Conservation (phyloP, 1,140 invertebrate genomes). For the Drosophila rhopaloa region DNA sequence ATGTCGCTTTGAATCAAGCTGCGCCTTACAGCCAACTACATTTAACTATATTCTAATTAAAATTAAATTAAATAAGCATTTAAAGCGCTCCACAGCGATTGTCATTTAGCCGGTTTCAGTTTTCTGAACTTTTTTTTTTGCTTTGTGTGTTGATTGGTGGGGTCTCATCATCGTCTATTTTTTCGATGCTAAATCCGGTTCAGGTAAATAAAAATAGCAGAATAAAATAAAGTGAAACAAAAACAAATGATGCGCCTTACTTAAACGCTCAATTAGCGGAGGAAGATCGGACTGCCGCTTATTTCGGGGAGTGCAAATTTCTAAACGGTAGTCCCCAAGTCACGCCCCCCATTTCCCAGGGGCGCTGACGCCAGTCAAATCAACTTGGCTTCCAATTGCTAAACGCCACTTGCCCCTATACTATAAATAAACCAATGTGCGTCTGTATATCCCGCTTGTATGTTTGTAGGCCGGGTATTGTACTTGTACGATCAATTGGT, state of each 20-base stretch:
- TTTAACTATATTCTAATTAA: conserved; percentile 57
- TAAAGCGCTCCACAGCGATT: conserved; percentile 48
- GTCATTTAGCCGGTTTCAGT: conserved; percentile 71
- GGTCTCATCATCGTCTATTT: conserved; percentile 42
- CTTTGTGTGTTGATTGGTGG: conserved; percentile 22
- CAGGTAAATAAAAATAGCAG: conserved; percentile 36
- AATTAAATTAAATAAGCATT: conserved; percentile 39
- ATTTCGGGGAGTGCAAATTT: neutral
- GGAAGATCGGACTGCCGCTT: conserved; percentile 20
- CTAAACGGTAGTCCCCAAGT: neutral
- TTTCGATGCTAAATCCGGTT: conserved; percentile 50
- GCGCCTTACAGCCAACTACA: conserved; percentile 14
- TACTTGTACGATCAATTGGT: conserved; percentile 71
- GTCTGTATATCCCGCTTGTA: conserved; percentile 13
- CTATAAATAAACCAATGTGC: conserved; percentile 19
- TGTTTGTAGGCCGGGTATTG: conserved; percentile 23
- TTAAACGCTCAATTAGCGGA: conserved; percentile 51
- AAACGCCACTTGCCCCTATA: conserved; percentile 8
- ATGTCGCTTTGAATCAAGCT: neutral
- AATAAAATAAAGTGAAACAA: conserved; percentile 26
- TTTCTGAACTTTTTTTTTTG: conserved; percentile 9
- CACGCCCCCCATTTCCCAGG: conserved; percentile 7
- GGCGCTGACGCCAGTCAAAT: conserved; percentile 42
- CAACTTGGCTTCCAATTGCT: conserved; percentile 20
- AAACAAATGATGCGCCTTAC: conserved; percentile 25